Evolutionary conservation across 2,888 invertebrate species (phyloP).

Genomic region (Euplexia lucipara): DNA sequence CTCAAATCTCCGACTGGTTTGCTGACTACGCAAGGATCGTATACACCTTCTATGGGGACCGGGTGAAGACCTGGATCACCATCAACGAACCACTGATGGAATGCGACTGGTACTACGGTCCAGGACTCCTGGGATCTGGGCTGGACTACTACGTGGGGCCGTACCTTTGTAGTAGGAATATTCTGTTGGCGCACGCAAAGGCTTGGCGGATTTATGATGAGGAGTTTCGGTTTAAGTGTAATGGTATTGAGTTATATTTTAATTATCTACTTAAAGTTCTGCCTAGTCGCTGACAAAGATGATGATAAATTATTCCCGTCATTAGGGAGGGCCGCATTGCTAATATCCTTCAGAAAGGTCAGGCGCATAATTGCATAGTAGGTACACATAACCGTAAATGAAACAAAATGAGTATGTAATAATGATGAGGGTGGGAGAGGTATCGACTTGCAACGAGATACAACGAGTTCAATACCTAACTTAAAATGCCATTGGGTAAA

Average conservation of each 20-base stretch:
- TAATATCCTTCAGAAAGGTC: too few relatives aligned
- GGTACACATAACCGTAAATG: too few relatives aligned
- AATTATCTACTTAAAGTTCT: too few relatives aligned
- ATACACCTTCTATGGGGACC: conserved; percentile 25
- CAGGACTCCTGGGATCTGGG: not conserved
- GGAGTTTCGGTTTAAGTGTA: conserved; percentile 57
- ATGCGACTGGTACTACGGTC: conserved; percentile 39
- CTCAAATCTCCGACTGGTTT: conserved; percentile 35
- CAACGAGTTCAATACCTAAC: too few relatives aligned
- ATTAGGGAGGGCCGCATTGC: too few relatives aligned
- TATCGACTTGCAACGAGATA: too few relatives aligned
- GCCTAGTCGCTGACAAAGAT: too few relatives aligned
- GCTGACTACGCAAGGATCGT: conserved; percentile 37
- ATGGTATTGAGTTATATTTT: conserved; percentile 59
- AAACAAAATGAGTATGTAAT: too few relatives aligned
- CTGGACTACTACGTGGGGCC: conserved; percentile 28
- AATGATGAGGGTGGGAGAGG: too few relatives aligned
- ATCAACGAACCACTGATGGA: conserved; percentile 48
- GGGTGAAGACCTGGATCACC: conserved; percentile 55
- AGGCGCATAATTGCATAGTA: too few relatives aligned
- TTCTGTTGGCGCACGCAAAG: conserved; percentile 63
- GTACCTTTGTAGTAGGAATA: conserved; percentile 47
- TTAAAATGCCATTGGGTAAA: too few relatives aligned
- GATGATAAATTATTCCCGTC: too few relatives aligned
- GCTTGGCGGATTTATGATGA: conserved; percentile 64